A percentile compares a stretch with the other conserved stretches of the same genome.
Conservation (phyloP, 2,113 vertebrate species). For the Geococcyx californianus region DNA sequence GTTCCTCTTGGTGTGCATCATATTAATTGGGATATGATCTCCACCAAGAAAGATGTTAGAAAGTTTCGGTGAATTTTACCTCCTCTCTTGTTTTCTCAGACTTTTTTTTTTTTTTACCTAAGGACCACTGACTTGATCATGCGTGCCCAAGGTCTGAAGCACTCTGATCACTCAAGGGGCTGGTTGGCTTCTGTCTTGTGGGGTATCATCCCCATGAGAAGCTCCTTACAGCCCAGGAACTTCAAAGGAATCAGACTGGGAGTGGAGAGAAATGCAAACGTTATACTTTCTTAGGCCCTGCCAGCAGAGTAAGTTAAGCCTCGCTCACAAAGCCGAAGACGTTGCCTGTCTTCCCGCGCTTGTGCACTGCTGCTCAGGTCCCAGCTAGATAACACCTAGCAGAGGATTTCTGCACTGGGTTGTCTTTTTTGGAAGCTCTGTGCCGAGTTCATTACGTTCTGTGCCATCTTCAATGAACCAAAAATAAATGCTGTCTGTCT, state of each 20-base stretch:
- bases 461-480: neutral
- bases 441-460: neutral
- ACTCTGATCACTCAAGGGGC: neutral
- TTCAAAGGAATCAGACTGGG: neutral
- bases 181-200: neutral
- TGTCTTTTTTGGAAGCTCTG: neutral
- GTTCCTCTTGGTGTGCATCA: neutral
- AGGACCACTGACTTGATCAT: neutral
- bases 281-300: neutral
- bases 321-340: accelerated
- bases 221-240: neutral
- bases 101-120: neutral
- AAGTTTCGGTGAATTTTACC: neutral
- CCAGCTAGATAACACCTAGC: neutral
- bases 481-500: neutral
- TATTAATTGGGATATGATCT: neutral
- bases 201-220: neutral
- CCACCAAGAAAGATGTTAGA: neutral
- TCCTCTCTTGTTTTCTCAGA: neutral
- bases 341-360: neutral
- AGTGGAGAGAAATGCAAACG: neutral
- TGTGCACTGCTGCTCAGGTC: neutral
- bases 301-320: neutral
- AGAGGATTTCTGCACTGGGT: neutral
- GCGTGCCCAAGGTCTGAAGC: neutral